Conservation (phyloP, 2,113 vertebrate genomes). For the Limanda limanda region DNA sequence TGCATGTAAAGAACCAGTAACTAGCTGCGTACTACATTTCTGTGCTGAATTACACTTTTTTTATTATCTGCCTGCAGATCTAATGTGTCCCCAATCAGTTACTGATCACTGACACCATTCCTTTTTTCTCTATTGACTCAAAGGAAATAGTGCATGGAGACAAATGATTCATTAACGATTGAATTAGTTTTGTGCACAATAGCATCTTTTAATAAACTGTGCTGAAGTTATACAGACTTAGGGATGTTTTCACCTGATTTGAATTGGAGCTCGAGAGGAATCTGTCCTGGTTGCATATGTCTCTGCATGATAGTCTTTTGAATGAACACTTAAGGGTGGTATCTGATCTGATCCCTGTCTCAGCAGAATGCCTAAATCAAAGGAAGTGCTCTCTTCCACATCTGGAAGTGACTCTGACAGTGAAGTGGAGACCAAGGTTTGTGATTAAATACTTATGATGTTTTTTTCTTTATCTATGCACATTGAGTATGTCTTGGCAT, state of each 20-base stretch:
- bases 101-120: neutral
- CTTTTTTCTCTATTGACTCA: neutral
- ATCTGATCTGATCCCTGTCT: constrained; percentile 11
- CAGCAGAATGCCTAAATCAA: constrained; percentile 96
- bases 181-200: neutral
- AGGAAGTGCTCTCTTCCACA: constrained; percentile 95
- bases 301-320: neutral
- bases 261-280: neutral
- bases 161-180: neutral
- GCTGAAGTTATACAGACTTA: neutral
- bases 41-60: too few species aligned
- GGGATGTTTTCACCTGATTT: neutral
- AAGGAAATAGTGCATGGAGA: neutral
- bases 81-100: too few species aligned
- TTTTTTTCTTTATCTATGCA: neutral
- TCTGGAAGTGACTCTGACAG: constrained; percentile 96
- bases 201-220: neutral
- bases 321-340: neutral
- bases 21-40: too few species aligned
- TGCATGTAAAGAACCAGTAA: too few species aligned
- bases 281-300: neutral
- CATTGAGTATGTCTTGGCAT: neutral
- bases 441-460: neutral
- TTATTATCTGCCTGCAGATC: too few species aligned
- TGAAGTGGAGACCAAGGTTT: constrained; percentile 96